phyloP scores from a whole-genome alignment of 2,888 invertebrate species.

The Schizaphis graminum region DNA sequence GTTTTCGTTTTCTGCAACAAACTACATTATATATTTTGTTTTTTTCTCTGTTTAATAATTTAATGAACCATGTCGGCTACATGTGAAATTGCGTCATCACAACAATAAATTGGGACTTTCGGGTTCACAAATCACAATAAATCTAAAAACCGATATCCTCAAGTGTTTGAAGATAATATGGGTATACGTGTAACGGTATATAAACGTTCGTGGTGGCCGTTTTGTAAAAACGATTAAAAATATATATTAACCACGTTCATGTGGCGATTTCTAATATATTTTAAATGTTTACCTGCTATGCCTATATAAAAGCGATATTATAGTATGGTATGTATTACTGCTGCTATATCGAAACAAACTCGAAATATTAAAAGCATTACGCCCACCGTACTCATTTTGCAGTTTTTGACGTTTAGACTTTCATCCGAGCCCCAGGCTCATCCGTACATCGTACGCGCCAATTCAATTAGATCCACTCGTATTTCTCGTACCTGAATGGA shows the following conservation, averaged over 20 bases:
- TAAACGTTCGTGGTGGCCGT: background rate
- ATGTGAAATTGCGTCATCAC: background rate
- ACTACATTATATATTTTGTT: background rate
- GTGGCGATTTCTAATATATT: background rate
- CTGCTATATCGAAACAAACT: background rate
- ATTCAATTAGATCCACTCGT: conserved; percentile 36
- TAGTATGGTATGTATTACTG: background rate
- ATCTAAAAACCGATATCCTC: background rate
- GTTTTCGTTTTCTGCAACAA: background rate
- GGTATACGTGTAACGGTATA: background rate
- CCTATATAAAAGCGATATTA: background rate
- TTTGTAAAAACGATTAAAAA: conserved; percentile 3
- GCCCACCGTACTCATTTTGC: background rate
- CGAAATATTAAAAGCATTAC: background rate
- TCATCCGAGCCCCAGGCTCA: conserved; percentile 43
- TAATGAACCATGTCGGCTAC: background rate
- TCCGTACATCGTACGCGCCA: background rate
- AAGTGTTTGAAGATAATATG: background rate
- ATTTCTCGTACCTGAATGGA: background rate
- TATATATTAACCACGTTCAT: background rate
- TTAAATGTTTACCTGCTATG: background rate
- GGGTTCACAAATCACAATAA: background rate
- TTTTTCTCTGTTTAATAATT: background rate
- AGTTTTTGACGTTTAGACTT: conserved; percentile 18
- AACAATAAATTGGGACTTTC: background rate